A percentile compares a stretch with the other conserved stretches of the same genome.
Evolutionary conservation across 2,888 invertebrate genomes (phyloP).

Genomic region (Cephus spinipes): DNA sequence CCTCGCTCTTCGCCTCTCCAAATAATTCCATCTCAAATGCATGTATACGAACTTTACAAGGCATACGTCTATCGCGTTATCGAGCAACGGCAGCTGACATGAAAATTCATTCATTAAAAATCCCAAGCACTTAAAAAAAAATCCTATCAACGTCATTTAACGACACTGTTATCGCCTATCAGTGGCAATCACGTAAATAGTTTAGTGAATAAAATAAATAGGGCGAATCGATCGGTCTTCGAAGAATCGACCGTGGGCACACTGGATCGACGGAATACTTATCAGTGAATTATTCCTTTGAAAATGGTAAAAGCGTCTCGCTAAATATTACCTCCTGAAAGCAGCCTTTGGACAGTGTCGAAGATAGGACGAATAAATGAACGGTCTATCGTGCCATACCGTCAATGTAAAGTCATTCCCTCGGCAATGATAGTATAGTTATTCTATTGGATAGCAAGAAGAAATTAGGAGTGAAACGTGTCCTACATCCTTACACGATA

Average conservation of each 20-base stretch:
- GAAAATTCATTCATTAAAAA: neutral
- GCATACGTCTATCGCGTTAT: neutral
- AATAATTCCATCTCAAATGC: neutral
- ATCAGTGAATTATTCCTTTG: neutral
- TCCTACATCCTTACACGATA: slow-evolving; percentile 2
- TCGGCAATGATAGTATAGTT: neutral
- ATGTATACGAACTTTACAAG: neutral
- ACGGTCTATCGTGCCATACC: neutral
- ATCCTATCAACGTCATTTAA: neutral
- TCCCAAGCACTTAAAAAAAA: neutral
- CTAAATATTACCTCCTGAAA: neutral
- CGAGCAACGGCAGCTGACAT: neutral
- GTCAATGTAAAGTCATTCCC: neutral
- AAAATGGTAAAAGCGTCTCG: neutral
- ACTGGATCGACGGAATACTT: neutral
- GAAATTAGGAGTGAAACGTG: neutral
- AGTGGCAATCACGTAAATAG: neutral
- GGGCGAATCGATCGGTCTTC: neutral
- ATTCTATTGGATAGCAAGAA: neutral
- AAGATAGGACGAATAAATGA: neutral
- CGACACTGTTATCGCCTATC: neutral
- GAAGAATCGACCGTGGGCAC: neutral
- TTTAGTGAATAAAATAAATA: neutral
- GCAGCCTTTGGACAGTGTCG: neutral
- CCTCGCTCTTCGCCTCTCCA: neutral